These are phyloP conservation scores for Anisognathus igniventris DNA, from an alignment of 2,797 vertebrate species.

Conservation along the genomic window DNA sequence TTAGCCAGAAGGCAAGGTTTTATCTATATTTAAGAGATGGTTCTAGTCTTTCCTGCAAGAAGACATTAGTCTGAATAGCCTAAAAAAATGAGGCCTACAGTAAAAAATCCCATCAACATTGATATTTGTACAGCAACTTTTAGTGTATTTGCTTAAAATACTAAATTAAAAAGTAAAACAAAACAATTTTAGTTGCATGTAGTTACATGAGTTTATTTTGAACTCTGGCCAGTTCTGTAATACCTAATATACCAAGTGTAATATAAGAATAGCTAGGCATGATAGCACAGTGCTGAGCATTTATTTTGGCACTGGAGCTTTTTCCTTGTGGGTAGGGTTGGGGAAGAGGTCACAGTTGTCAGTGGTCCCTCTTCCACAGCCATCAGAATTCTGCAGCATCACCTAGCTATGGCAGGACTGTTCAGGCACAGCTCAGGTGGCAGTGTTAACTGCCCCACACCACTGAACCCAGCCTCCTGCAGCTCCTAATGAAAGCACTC, in stretches of 20 bases:
- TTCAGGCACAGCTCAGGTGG: background rate
- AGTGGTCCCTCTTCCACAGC: background rate
- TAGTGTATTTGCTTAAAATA: slow-evolving; percentile 10
- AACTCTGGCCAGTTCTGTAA: background rate
- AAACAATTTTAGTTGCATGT: slow-evolving; percentile 11
- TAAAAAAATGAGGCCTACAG: background rate
- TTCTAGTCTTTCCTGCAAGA: background rate
- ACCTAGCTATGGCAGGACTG: background rate
- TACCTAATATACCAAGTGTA: background rate
- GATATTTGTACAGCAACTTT: background rate
- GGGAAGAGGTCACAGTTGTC: background rate
- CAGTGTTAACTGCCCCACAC: background rate
- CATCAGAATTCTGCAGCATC: background rate
- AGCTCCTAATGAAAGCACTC: background rate
- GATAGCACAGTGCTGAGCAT: background rate
- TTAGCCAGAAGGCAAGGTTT: background rate
- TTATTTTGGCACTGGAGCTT: slow-evolving; percentile 3
- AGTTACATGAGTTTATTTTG: slow-evolving; percentile 37
- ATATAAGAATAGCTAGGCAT: slow-evolving; percentile 13
- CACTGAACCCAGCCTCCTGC: background rate
- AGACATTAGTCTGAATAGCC: background rate
- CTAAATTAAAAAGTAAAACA: slow-evolving; percentile 21
- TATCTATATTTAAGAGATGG: background rate
- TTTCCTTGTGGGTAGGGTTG: background rate
- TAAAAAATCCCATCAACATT: background rate